phyloP scores from a whole-genome alignment of 2,888 invertebrate species.

The Empis stercorea region DNA sequence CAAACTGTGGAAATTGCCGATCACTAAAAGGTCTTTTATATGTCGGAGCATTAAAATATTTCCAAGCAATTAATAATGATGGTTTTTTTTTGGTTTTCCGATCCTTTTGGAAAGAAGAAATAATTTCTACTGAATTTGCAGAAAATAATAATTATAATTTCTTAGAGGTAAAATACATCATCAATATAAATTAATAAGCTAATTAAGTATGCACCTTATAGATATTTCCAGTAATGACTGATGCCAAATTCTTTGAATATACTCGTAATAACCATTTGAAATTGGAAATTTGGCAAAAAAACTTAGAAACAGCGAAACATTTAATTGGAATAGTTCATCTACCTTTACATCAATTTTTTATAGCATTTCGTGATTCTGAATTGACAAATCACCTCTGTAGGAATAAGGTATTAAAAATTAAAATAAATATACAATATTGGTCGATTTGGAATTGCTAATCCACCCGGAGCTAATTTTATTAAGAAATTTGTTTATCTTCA shows the following conservation, averaged over 20 bases:
- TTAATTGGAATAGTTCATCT: slow-evolving; percentile 42
- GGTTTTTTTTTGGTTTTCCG: slow-evolving; percentile 23
- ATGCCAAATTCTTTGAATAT: slow-evolving; percentile 40
- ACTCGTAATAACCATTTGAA: slow-evolving; percentile 43
- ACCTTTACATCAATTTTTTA: slow-evolving; percentile 45
- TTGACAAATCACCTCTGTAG: slow-evolving; percentile 41
- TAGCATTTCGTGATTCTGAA: slow-evolving; percentile 44
- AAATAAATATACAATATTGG: too few relatives aligned
- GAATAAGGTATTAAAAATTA: slow-evolving; percentile 42
- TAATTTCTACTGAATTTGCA: slow-evolving; percentile 17
- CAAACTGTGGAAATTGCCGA: slow-evolving; percentile 13
- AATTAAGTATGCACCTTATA: slow-evolving; percentile 22
- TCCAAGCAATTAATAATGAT: slow-evolving; percentile 11
- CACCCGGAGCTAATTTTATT: too few relatives aligned
- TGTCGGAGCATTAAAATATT: slow-evolving; percentile 22
- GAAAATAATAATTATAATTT: slow-evolving; percentile 20
- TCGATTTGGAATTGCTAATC: too few relatives aligned
- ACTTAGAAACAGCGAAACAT: slow-evolving; percentile 24
- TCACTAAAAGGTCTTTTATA: slow-evolving; percentile 28
- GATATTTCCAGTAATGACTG: slow-evolving; percentile 43
- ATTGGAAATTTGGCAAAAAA: slow-evolving; percentile 41
- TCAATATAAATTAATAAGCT: not conserved
- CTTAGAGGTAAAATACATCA: slow-evolving; percentile 27
- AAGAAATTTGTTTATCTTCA: too few relatives aligned
- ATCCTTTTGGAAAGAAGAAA: slow-evolving; percentile 29